Base-by-base conservation (phyloP, 2,888 invertebrate species). In the Pseudoips prasinana region DNA sequence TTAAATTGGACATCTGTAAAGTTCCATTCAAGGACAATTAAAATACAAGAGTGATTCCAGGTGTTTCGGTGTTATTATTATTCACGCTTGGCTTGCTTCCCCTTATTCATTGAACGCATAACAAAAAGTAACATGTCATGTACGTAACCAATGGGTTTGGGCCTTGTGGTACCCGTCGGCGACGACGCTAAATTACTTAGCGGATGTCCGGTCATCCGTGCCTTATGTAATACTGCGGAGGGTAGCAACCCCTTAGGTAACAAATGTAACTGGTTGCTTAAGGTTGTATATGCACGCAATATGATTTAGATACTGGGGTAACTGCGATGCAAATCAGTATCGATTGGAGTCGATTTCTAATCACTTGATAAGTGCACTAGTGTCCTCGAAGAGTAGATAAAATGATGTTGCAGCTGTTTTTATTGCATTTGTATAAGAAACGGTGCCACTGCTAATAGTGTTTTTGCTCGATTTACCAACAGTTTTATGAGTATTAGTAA, bases 161-260 rank as follows among this genome's bases (percentile, higher is more conserved):
- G 14, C 14, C 14, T 14, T 2, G 20, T 20, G 20, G 20, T 20
- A 20, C 20, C 20, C 7, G 20, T 20, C 20, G 20, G 4, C 20
- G 18, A 18, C 18, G n/a, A 20, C 20, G 7, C 20, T 7, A 20
- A 5, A 20, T 7, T 2, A 14, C 14, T 14, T 14, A 14, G 14
- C 3, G 3, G 7, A 2, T 46, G 52, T 46, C 35, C 47, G 51
- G 51, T 33, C 51, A 40, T 14, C 33, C 51, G 23, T 39, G 38
- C 25, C 25, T 14, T 34, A 19, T 31, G 54, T 26, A 38, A 33
- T 31, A 36, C 29, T 24, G 27, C 17, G 18, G 24, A 19, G 50
- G 39, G 39, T 39, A 33, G 35, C 17, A 37, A 42, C 52, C 52
- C 55, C 23, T 25, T 11, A 23, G 27, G 33, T 39, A 39, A 29